Percentiles rank a stretch among this genome's conserved stretches.
phyloP scores from a whole-genome alignment of 2,113 vertebrate species.

The Pithys albifrons region DNA sequence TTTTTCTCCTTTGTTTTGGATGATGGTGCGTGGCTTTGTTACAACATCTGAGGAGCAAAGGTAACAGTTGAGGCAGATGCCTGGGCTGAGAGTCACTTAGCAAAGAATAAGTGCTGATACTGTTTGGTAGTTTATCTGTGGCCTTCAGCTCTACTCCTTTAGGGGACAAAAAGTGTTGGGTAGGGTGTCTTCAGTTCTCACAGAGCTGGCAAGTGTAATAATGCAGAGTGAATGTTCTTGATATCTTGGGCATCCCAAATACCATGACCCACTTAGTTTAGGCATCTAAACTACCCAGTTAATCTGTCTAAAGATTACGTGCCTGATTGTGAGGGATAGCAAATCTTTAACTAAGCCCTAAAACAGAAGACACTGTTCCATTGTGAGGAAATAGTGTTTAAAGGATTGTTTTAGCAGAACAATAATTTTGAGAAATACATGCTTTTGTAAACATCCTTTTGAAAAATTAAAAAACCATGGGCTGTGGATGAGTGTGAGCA shows the following conservation, averaged over 20 bases:
- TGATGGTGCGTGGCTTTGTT: background rate
- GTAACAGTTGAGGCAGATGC: background rate
- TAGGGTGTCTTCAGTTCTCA: accelerated
- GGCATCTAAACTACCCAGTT: background rate
- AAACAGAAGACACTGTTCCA: background rate
- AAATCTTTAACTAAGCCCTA: background rate
- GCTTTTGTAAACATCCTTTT: background rate
- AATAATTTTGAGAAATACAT: background rate
- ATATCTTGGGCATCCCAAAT: background rate
- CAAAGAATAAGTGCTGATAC: background rate
- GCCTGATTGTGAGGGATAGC: background rate
- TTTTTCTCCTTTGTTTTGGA: background rate
- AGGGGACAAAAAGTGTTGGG: background rate
- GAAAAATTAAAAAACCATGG: background rate
- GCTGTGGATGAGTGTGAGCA: background rate
- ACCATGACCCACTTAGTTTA: background rate
- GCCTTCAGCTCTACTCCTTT: background rate
- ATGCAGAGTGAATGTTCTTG: background rate
- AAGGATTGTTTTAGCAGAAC: background rate
- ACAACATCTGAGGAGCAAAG: background rate
- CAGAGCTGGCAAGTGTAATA: background rate
- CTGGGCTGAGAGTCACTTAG: background rate
- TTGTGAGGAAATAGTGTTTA: background rate
- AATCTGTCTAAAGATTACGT: background rate
- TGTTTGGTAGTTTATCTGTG: background rate